Evolutionary conservation across 2,888 invertebrate species (phyloP), one percentile per base, ranked within the genome.

Genomic region (Diarsia rubi): DNA sequence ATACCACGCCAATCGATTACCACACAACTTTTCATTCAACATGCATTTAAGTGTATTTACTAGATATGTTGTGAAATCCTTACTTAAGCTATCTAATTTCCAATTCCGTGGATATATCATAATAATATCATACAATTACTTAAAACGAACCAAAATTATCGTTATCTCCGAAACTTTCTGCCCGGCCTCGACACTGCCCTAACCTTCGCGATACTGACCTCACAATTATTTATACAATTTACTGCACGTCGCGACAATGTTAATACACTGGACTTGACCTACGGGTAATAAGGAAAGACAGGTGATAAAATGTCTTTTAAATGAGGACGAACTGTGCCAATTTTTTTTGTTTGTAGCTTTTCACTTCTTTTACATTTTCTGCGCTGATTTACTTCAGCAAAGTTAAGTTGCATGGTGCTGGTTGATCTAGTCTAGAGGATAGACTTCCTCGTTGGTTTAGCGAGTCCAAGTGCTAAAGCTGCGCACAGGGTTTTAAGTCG

Each of bases 241-340:
- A 47, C 19, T 31, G 49, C 31, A 31, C 47, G 63, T 44, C 63
- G 59, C 54, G 11, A 24, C 73, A 73, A 70, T 78, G 73, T 68
- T 73, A 69, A 69, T 67, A 37, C 49, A 54, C 21, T 73, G 74
- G 31, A 81, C 78, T 81, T 82, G 81, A 79, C 82, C 81, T 69
- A 78, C 54, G 65, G 12, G 14, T 45, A 12, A 44, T 47, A 69
- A 70, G 66, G 66, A 54, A 78, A 63, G 2, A 70, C 70, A 19
- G 76, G 21, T 44, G 24, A 63, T 24, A 6, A 19, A 1, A 42
- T 31, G 45, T 31, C n/a, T 24, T 62, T 31, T 31, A 45, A 16
- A 14, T 45, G 57, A 1, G 11, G 12, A 60, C 16, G 19, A 47
- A 59, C 11, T 12, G 12, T 14, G 5, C 24, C 19, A 42, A n/a